Base-by-base conservation (phyloP, 2,113 vertebrate species). In the Cairina moschata region DNA sequence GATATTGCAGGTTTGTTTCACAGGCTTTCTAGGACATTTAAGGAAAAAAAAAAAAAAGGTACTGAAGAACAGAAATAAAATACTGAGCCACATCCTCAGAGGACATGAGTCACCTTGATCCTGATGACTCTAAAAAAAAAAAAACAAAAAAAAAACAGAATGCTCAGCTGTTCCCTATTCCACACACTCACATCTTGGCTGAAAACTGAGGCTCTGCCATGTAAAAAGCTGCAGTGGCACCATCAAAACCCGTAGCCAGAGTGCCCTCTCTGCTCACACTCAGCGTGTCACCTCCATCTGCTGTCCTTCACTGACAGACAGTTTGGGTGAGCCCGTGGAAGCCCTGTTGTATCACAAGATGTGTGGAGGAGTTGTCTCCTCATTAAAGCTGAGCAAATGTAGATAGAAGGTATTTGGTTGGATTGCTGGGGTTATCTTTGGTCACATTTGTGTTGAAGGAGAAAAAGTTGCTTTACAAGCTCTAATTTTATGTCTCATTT, bases 331-430 rank as follows among this genome's bases (percentile, higher is more conserved):
- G 1, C 8, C 48, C 31, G 25, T 68, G 32, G 0, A 2, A 87
- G n/a, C 9, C 38, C 52, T n/a, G 10, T 14, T 4, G 29, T 10
- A 13, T 2, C 4, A 3, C 1, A 1, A 55, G 34, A 66, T 23
- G 11, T 40, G 46, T 0, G 0, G 32, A 31, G 0, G 0, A 38
- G 11, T 52, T 0, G 0, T 28, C 17, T 66, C 48, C 44, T n/a
- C 13, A 15, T 67, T 34, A n/a, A 36, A 89, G n/a, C 36, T 82
- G 60, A 38, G 22, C 13, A 38, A 85, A 23, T 8, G 2, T 1
- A 7, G 17, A 48, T 1, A 8, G 17, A 42, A 4, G 14, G 16
- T 22, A 5, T 7, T 74, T 59, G 36, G 5, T 7, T 79, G 78
- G 25, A n/a, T 65, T 85, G 26, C 17, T 40, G 42, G 44, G 21